Conservation (phyloP, 2,113 vertebrate genomes). For the Phalacrocorax carbo region DNA sequence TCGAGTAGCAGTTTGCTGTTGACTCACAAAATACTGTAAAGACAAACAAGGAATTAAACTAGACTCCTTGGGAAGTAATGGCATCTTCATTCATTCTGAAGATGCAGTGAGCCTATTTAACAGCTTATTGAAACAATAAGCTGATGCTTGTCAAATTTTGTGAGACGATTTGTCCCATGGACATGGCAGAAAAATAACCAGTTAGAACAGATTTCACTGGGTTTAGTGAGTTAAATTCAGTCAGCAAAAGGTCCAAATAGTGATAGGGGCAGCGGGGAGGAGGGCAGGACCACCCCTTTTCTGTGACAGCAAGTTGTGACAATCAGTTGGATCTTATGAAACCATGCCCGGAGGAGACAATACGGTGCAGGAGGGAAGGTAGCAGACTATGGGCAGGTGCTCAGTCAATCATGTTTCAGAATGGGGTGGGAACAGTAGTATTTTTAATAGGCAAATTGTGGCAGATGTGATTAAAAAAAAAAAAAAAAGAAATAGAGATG, state of each 20-base stretch:
- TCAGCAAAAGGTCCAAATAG: neutral
- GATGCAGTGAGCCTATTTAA: neutral
- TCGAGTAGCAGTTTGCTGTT: neutral
- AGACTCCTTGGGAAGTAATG: neutral
- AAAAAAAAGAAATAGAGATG: neutral
- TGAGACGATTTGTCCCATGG: neutral
- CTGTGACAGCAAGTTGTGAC: neutral
- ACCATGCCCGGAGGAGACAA: neutral
- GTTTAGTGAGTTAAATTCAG: neutral
- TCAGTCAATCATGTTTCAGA: neutral
- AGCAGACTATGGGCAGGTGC: neutral
- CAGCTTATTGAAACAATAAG: neutral
- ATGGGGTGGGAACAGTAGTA: neutral
- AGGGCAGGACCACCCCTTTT: neutral
- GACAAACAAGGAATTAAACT: neutral
- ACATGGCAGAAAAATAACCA: neutral
- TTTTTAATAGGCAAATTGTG: neutral
- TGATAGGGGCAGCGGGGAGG: neutral
- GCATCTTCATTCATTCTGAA: neutral
- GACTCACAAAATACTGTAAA: neutral
- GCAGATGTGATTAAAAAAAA: neutral
- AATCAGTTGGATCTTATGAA: neutral
- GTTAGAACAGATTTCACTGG: neutral
- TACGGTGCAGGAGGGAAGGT: neutral
- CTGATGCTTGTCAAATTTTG: neutral